Percentiles rank a stretch among this genome's conserved stretches.
phyloP scores from a whole-genome alignment of 2,113 vertebrate species.

The Coturnix japonica region DNA sequence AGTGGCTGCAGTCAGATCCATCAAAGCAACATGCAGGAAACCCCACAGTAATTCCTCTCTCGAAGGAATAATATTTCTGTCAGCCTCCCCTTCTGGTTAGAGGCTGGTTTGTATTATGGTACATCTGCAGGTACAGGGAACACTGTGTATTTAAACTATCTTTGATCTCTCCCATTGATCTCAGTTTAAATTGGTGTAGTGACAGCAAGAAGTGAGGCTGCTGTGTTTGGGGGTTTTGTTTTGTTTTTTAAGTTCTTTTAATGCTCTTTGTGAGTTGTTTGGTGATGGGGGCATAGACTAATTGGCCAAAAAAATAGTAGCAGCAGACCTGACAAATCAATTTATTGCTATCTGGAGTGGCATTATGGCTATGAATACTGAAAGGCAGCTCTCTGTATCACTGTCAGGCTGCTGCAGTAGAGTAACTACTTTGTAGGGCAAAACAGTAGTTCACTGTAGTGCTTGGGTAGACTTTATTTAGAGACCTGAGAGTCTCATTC shows the following conservation, averaged over 20 bases:
- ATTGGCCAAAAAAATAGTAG: not conserved
- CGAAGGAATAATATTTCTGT: not conserved
- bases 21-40: not conserved
- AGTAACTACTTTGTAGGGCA: not conserved
- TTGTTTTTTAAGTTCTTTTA: not conserved
- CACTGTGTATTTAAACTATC: not conserved
- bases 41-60: not conserved
- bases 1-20: not conserved
- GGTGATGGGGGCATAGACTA: not conserved
- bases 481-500: constrained; percentile 8
- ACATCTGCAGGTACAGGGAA: not conserved
- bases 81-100: not conserved
- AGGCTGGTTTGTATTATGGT: not conserved
- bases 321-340: not conserved
- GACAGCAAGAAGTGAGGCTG: not conserved
- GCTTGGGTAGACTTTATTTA: constrained; percentile 38
- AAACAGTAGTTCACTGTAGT: constrained; percentile 33
- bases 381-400: not conserved
- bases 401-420: not conserved
- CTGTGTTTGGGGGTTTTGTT: not conserved
- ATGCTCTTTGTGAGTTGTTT: not conserved
- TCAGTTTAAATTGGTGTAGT: not conserved
- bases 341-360: not conserved
- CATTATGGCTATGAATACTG: not conserved
- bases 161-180: not conserved